Evolutionary conservation across 1,140 invertebrate genomes (phyloP), one percentile per base, ranked within the genome.

Genomic region (Lysiphlebus fabarum): DNA sequence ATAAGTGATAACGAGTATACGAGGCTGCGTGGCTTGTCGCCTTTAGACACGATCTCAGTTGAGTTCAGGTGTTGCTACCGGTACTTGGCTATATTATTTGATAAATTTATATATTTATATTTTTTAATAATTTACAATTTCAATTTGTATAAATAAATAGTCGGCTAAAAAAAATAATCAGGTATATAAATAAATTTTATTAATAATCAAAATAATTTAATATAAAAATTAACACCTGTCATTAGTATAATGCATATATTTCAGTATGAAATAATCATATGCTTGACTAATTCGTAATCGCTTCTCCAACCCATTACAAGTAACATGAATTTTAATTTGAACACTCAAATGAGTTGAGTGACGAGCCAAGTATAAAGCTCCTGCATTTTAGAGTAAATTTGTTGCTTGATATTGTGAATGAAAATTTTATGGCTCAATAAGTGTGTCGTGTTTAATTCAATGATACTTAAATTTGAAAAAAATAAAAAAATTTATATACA

Each of bases 261-360:
- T 26, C 17, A 26, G 17, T 26, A 26, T 26, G 17, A 26, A 26
- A 26, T n/a, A n/a, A 26, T 26, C 17, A 26, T 26, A 26, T 26
- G 4, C 17, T 26, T 26, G 14, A 7, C 14, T 12, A n/a, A 45
- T 17, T n/a, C n/a, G 11, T 45, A 64, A 68, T 67, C 63, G 65
- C 43, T 44, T 56, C 62, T 54, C 17, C 54, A 51, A 44, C 48
- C 45, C 45, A 60, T 71, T 51, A 26, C 17, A 26, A 26, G 17
- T 26, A 26, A 26, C 17, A 26, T 26, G 66, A 71, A 67, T 68
- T 67, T 68, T 70, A 69, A 70, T 70, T 71, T 71, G 62, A 63
- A 69, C 66, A 57, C 65, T 65, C 66, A 63, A 64, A 50, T 62
- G 63, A 51, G 10, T 58, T 44, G 62, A 69, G 65, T 67, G 65